Conservation (phyloP, 2,888 invertebrate species). For the Rhingia rostrata region DNA sequence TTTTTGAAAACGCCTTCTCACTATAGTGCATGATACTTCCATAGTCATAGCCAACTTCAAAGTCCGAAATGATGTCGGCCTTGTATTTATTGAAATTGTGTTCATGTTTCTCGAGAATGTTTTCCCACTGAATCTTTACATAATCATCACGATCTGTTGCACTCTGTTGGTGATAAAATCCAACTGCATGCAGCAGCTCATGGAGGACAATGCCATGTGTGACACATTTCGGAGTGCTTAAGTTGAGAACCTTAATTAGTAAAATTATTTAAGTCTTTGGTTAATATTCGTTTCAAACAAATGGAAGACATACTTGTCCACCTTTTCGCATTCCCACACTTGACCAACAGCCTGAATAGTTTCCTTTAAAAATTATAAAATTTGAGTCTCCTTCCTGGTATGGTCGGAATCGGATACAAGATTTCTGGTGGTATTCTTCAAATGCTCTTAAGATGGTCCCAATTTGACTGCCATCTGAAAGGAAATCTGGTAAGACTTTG, state of each 20-base stretch:
- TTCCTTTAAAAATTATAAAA: conserved; percentile 85
- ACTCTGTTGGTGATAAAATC: conserved; percentile 93
- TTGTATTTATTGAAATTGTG: conserved; percentile 87
- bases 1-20: conserved; percentile 87
- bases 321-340: conserved; percentile 86
- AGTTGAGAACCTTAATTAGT: conserved; percentile 83
- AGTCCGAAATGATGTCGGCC: conserved; percentile 86
- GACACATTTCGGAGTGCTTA: conserved; percentile 85
- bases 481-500: no score
- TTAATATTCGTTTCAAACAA: background rate
- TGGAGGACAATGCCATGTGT: conserved; percentile 88
- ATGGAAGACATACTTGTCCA: conserved; percentile 83
- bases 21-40: conserved; percentile 90
- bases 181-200: conserved; percentile 91
- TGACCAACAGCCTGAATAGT: conserved; percentile 87
- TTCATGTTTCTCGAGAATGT: conserved; percentile 84
- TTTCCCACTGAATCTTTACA: conserved; percentile 89
- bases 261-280: background rate
- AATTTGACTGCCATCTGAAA: conserved; percentile 82
- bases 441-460: conserved; percentile 85
- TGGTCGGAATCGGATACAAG: conserved; percentile 87
- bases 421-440: conserved; percentile 85
- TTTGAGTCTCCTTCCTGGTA: conserved; percentile 84
- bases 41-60: conserved; percentile 88
- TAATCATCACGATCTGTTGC: conserved; percentile 90